phyloP scores from a whole-genome alignment of 2,888 invertebrate species.

The Horisme vitalbata region DNA sequence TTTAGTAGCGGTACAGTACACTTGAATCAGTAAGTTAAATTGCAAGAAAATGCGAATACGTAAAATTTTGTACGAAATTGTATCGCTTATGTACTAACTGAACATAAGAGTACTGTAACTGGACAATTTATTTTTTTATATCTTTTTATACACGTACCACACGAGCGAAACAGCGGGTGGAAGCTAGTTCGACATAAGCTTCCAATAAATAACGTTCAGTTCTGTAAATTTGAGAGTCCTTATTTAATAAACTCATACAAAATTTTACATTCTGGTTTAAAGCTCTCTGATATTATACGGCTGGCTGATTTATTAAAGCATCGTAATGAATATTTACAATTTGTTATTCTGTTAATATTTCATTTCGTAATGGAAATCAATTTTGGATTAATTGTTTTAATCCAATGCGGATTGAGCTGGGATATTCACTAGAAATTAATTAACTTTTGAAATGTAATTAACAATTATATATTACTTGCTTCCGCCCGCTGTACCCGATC shows the following conservation, averaged over 20 bases:
- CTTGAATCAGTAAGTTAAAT: background rate
- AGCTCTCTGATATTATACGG: slow-evolving; percentile 2
- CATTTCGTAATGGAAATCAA: background rate
- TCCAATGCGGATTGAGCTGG: background rate
- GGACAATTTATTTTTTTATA: too few relatives aligned
- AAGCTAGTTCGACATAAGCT: too few relatives aligned
- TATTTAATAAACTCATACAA: slow-evolving; percentile 1
- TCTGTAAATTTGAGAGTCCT: too few relatives aligned
- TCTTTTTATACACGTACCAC: too few relatives aligned
- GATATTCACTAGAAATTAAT: background rate
- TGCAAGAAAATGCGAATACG: background rate
- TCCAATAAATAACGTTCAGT: too few relatives aligned
- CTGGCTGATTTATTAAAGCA: slow-evolving; percentile 9
- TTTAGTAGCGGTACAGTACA: slow-evolving; percentile 11
- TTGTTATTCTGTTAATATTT: background rate
- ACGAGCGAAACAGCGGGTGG: too few relatives aligned
- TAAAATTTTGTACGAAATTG: too few relatives aligned
- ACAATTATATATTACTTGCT: too few relatives aligned
- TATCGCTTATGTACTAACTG: too few relatives aligned
- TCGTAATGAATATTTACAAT: slow-evolving; percentile 1
- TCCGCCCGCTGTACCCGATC: too few relatives aligned
- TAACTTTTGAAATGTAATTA: too few relatives aligned
- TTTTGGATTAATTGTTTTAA: background rate
- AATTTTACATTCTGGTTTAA: slow-evolving; percentile 4
- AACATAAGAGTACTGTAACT: too few relatives aligned